Percentiles rank a stretch among this genome's conserved stretches.
Evolutionary conservation across 30 jellyfish, hydroid and myxozoan genomes (phyloP).

Genomic region (Hydractinia echinata): DNA sequence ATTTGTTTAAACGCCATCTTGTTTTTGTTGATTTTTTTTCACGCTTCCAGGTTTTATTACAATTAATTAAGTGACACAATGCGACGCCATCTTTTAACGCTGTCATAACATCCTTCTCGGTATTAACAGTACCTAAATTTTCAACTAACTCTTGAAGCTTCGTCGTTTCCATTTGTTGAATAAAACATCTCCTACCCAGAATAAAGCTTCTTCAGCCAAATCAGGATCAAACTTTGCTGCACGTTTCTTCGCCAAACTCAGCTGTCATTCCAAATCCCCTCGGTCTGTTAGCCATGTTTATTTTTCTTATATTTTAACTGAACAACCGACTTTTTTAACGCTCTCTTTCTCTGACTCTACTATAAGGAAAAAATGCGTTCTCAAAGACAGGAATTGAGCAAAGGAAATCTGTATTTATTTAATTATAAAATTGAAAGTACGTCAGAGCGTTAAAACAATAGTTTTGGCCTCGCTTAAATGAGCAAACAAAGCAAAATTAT

Average conservation of each 20-base stretch:
- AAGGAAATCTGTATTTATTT: too few relatives aligned
- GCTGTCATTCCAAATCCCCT: constrained; percentile 55
- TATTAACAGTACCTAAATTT: constrained; percentile 21
- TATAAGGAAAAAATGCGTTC: too few relatives aligned
- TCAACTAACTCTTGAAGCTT: neutral
- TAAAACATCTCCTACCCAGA: constrained; percentile 78
- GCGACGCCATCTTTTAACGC: constrained; percentile 66
- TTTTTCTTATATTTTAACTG: too few relatives aligned
- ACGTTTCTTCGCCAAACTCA: constrained; percentile 39
- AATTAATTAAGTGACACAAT: constrained; percentile 61
- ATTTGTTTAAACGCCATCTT: constrained; percentile 78
- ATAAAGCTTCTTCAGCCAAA: constrained; percentile 62
- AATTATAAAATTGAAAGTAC: too few relatives aligned
- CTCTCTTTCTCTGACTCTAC: too few relatives aligned
- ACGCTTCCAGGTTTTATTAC: too few relatives aligned
- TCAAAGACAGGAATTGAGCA: too few relatives aligned
- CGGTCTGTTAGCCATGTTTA: constrained; percentile 47
- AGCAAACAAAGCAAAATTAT: too few relatives aligned
- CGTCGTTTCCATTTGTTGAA: constrained; percentile 27
- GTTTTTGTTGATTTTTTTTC: constrained; percentile 47
- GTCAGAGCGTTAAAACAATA: too few relatives aligned
- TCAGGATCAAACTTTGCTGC: constrained; percentile 66
- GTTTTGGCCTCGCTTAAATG: too few relatives aligned
- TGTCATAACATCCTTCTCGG: constrained; percentile 34
- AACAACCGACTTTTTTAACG: too few relatives aligned